phyloP scores from a whole-genome alignment of 2,888 invertebrate species.

The Candidula unifasciata region DNA sequence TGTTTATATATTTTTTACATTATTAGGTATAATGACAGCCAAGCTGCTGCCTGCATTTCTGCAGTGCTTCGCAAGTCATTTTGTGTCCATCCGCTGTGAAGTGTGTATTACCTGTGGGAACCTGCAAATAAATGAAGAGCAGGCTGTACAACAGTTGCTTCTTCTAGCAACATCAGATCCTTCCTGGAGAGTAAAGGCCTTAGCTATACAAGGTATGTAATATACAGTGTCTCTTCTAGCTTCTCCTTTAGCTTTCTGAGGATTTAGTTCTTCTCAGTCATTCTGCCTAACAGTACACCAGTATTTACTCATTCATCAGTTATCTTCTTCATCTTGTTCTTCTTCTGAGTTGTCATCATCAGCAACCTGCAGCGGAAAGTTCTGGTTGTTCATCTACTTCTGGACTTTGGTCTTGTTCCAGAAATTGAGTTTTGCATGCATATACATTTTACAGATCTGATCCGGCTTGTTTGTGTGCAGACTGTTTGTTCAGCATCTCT shows the following conservation, averaged over 20 bases:
- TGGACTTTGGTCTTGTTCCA: too few relatives aligned
- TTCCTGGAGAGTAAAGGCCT: conserved; percentile 77
- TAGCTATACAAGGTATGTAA: conserved; percentile 76
- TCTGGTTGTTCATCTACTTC: too few relatives aligned
- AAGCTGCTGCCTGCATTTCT: conserved; percentile 76
- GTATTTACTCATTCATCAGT: too few relatives aligned
- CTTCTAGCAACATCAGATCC: conserved; percentile 76
- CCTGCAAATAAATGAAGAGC: conserved; percentile 72
- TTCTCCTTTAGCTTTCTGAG: not conserved
- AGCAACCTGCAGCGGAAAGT: too few relatives aligned
- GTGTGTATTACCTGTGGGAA: conserved; percentile 75
- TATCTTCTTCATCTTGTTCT: too few relatives aligned
- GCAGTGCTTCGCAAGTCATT: conserved; percentile 75
- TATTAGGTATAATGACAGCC: conserved; percentile 77
- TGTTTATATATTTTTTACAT: too few relatives aligned
- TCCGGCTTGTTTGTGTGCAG: too few relatives aligned
- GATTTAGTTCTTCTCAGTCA: not conserved
- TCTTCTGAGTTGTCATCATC: too few relatives aligned
- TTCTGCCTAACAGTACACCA: too few relatives aligned
- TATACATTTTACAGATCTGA: too few relatives aligned
- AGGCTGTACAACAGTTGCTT: conserved; percentile 71
- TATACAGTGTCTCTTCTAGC: not conserved
- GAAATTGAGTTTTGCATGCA: too few relatives aligned
- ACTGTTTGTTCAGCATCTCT: too few relatives aligned
- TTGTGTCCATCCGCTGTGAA: conserved; percentile 75